Conservation (phyloP, 2,113 vertebrate species). For the Zapus hudsonius region DNA sequence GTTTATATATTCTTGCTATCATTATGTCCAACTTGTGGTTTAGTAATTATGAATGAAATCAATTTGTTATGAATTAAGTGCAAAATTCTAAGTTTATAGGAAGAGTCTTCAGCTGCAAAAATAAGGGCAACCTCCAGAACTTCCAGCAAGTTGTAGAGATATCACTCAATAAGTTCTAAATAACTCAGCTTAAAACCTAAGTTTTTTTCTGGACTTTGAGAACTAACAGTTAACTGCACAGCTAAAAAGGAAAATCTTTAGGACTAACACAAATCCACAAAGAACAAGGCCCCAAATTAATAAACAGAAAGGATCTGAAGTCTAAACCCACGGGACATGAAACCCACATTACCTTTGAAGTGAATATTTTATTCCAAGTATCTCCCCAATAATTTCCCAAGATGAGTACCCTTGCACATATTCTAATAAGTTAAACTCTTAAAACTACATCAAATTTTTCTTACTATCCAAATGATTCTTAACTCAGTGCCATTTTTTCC, state of each 20-base stretch:
- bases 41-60: background rate
- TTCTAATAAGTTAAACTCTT: background rate
- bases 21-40: background rate
- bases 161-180: background rate
- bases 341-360: background rate
- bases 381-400: background rate
- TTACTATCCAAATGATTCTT: background rate
- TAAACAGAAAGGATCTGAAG: background rate
- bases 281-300: background rate
- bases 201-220: background rate
- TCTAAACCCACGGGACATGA: background rate
- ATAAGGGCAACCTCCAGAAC: background rate
- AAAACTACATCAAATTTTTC: background rate
- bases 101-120: background rate
- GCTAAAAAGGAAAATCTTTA: background rate
- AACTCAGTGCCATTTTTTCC: background rate
- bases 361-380: background rate
- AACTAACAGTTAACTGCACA: background rate
- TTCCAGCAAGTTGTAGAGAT: background rate
- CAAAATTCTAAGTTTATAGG: background rate
- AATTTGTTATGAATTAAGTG: background rate
- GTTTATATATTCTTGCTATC: background rate
- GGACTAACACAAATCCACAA: background rate
- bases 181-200: background rate
- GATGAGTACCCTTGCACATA: background rate